Percentiles rank a stretch among this genome's conserved stretches.
These are phyloP conservation scores for Aphelocoma californica DNA, from an alignment of 2,797 vertebrate species.

Conservation along the genomic window DNA sequence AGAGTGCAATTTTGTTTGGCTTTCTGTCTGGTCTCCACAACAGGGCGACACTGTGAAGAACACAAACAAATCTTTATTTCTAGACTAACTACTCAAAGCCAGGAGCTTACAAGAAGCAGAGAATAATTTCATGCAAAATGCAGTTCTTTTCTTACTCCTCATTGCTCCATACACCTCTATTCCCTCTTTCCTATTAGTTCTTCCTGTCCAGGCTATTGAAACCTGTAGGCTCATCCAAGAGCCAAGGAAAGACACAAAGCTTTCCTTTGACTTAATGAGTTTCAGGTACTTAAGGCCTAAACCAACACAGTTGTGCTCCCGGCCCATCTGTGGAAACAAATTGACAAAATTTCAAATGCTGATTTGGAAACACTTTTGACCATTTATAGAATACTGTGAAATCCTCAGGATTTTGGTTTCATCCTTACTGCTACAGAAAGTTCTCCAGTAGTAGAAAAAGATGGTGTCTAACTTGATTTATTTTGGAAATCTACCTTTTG, in stretches of 20 bases:
- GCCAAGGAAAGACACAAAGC: slow-evolving; percentile 25
- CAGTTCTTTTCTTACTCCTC: slow-evolving; percentile 17
- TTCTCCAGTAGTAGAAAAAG: not conserved
- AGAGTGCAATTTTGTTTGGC: not conserved
- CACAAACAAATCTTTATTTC: slow-evolving; percentile 65
- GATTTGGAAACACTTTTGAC: not conserved
- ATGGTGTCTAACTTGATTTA: not conserved
- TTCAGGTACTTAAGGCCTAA: not conserved
- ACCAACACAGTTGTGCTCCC: not conserved
- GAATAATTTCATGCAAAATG: slow-evolving; percentile 34
- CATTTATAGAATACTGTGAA: not conserved
- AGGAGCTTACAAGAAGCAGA: slow-evolving; percentile 18
- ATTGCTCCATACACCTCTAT: not conserved
- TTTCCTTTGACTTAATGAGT: slow-evolving; percentile 35
- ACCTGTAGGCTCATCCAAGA: slow-evolving; percentile 18
- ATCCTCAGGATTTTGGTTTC: not conserved
- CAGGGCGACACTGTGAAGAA: slow-evolving; percentile 45
- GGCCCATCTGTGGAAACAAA: slow-evolving; percentile 42
- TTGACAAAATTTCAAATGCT: not conserved
- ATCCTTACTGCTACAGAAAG: not conserved
- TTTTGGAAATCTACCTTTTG: not conserved
- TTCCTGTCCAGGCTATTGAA: slow-evolving; percentile 20
- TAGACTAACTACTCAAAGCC: slow-evolving; percentile 27
- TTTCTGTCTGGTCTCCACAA: slow-evolving; percentile 26
- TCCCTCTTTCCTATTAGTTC: not conserved